Evolutionary conservation across 2,113 vertebrate genomes (phyloP).

Genomic region (Speoplatyrhinus poulsoni): DNA sequence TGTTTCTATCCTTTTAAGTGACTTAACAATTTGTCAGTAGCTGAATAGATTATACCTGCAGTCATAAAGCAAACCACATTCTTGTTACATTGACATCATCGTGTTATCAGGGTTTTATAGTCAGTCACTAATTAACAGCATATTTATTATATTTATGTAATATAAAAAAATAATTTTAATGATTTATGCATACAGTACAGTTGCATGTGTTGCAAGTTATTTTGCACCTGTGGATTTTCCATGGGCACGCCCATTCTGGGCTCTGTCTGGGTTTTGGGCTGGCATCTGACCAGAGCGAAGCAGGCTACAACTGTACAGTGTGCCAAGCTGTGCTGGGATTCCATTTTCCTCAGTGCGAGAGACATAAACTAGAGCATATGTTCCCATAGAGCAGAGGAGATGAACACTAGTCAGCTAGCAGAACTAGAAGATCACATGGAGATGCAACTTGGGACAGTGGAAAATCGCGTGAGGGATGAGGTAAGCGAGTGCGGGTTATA

Average conservation of each 20-base stretch:
- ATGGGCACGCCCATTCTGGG: slow-evolving; percentile 20
- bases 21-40: too few relatives aligned
- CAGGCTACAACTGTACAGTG: slow-evolving; percentile 8
- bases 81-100: too few relatives aligned
- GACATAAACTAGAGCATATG: slow-evolving; percentile 3
- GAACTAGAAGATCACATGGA: slow-evolving; percentile 79
- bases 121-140: too few relatives aligned
- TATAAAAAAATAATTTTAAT: too few relatives aligned
- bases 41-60: too few relatives aligned
- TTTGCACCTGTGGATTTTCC: slow-evolving; percentile 21
- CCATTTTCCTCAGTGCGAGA: slow-evolving; percentile 2
- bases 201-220: not conserved
- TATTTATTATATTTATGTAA: too few relatives aligned
- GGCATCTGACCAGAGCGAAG: slow-evolving; percentile 22
- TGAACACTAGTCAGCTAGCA: slow-evolving; percentile 65
- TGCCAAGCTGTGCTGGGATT: slow-evolving; percentile 7
- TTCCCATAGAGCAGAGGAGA: slow-evolving; percentile 71
- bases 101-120: too few relatives aligned
- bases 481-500: slow-evolving; percentile 55
- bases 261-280: slow-evolving; percentile 35
- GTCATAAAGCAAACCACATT: too few relatives aligned
- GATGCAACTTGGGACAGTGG: slow-evolving; percentile 64
- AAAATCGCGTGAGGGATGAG: slow-evolving; percentile 69
- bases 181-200: too few relatives aligned
- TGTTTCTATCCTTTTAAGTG: too few relatives aligned